These are phyloP conservation scores for Microdon myrmicae DNA, from an alignment of 2,888 invertebrate genomes.

Conservation along the genomic window DNA sequence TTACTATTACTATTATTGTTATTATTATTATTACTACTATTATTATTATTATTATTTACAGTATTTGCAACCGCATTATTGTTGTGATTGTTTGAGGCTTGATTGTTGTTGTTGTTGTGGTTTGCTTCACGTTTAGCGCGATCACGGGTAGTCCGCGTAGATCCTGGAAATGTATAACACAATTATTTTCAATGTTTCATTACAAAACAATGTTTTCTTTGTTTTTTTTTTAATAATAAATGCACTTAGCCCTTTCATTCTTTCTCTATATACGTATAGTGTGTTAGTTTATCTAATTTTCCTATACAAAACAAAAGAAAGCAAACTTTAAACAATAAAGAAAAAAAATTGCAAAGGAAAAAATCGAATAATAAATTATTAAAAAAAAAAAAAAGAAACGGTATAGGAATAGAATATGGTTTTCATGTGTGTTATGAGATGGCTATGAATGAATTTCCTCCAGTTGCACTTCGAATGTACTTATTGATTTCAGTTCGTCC, in stretches of 20 bases:
- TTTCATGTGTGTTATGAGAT: conserved; percentile 43
- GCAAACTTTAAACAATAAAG: no score
- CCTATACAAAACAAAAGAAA: no score
- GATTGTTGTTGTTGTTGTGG: conserved; percentile 53
- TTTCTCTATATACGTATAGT: neutral
- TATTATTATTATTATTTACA: conserved; percentile 6
- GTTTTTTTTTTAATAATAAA: neutral
- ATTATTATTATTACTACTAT: conserved; percentile 1
- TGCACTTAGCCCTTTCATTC: neutral
- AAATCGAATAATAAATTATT: no score
- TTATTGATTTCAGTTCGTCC: conserved; percentile 6
- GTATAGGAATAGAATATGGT: no score
- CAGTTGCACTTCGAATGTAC: conserved; percentile 21
- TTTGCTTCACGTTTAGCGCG: conserved; percentile 66
- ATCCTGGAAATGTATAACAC: conserved; percentile 59
- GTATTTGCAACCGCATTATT: conserved; percentile 21
- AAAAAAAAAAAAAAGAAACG: conserved; percentile 17
- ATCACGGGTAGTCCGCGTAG: conserved; percentile 65
- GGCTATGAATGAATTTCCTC: conserved; percentile 39
- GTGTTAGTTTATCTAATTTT: neutral
- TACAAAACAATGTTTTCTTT: neutral
- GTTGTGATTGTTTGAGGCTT: conserved; percentile 55
- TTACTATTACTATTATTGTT: conserved; percentile 52
- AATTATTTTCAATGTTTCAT: neutral
- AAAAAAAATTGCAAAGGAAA: no score